phyloP scores from a whole-genome alignment of 2,888 invertebrate genomes.

The Criorhina ranunculi region DNA sequence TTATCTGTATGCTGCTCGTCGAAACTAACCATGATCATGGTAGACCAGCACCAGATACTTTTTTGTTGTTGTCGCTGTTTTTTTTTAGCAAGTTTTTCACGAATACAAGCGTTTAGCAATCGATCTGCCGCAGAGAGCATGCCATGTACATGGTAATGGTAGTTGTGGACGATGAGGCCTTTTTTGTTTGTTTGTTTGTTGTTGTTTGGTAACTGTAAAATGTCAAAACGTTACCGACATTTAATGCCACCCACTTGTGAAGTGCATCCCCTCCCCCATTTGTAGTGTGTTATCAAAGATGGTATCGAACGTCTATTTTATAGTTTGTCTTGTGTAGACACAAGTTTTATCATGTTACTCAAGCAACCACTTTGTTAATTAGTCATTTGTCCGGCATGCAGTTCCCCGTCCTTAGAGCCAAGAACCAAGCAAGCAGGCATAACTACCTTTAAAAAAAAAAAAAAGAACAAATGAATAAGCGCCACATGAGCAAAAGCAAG shows the following conservation, averaged over 20 bases:
- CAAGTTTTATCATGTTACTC: background rate
- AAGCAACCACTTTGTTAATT: slow-evolving; percentile 3
- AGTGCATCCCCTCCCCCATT: too few species aligned
- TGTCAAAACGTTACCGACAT: slow-evolving; percentile 17
- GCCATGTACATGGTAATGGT: background rate
- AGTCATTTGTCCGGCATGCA: background rate
- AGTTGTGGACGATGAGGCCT: too few species aligned
- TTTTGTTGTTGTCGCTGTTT: slow-evolving; percentile 13
- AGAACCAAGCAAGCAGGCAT: background rate
- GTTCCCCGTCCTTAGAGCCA: background rate
- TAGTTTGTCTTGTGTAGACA: background rate
- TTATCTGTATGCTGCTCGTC: slow-evolving; percentile 30
- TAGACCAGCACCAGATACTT: slow-evolving; percentile 58
- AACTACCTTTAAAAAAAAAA: slow-evolving; percentile 2
- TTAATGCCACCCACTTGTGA: too few species aligned
- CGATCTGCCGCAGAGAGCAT: background rate
- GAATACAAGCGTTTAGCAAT: slow-evolving; percentile 12
- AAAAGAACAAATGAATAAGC: slow-evolving; percentile 10
- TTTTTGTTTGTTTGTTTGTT: background rate
- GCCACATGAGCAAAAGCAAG: slow-evolving; percentile 48
- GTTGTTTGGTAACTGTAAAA: slow-evolving; percentile 17
- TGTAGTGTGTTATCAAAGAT: slow-evolving; percentile 6
- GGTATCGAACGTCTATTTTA: background rate
- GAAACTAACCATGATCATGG: slow-evolving; percentile 57
- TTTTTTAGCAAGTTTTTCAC: slow-evolving; percentile 58